Percentiles rank a stretch among this genome's conserved stretches.
These are phyloP conservation scores for Corydoras sp. DNA, from an alignment of 2,113 vertebrate species.

Conservation along the genomic window DNA sequence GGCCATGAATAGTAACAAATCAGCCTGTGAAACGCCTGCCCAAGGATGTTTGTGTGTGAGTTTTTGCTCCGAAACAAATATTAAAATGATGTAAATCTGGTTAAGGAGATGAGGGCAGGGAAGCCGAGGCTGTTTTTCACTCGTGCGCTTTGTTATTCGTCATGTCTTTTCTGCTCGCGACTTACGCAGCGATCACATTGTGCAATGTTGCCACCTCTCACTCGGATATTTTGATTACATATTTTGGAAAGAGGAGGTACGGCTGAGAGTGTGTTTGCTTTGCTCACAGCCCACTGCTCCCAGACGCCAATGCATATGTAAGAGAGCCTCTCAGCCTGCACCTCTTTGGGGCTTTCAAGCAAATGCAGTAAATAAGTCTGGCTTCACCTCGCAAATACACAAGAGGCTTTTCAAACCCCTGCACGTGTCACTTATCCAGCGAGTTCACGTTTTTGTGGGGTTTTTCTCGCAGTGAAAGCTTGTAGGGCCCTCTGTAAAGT, in stretches of 20 bases:
- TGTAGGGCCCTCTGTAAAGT: conserved; percentile 32
- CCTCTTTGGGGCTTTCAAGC: conserved; percentile 61
- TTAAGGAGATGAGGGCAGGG: conserved; percentile 64
- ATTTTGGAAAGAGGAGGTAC: conserved; percentile 27
- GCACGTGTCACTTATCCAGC: conserved; percentile 63
- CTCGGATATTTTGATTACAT: conserved; percentile 58
- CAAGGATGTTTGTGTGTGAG: conserved; percentile 50
- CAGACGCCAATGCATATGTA: conserved; percentile 66
- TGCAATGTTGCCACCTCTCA: conserved; percentile 49
- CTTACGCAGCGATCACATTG: conserved; percentile 32
- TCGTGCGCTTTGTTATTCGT: conserved; percentile 51
- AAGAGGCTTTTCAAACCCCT: conserved; percentile 53
- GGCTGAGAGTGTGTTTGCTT: conserved; percentile 13
- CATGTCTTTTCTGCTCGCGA: conserved; percentile 16
- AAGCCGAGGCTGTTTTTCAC: conserved; percentile 54
- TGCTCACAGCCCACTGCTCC: conserved; percentile 51
- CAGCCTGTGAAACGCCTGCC: conserved; percentile 70
- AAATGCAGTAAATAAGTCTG: conserved; percentile 69
- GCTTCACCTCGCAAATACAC: conserved; percentile 60
- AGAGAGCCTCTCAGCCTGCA: conserved; percentile 56
- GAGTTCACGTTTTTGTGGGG: conserved; percentile 58
- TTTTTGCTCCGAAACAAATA: conserved; percentile 50
- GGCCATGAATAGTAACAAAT: conserved; percentile 70
- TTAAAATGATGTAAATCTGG: conserved; percentile 57
- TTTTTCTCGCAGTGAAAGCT: conserved; percentile 48